These are phyloP conservation scores for Dasypolia templi DNA, from an alignment of 2,888 invertebrate species.

Conservation along the genomic window DNA sequence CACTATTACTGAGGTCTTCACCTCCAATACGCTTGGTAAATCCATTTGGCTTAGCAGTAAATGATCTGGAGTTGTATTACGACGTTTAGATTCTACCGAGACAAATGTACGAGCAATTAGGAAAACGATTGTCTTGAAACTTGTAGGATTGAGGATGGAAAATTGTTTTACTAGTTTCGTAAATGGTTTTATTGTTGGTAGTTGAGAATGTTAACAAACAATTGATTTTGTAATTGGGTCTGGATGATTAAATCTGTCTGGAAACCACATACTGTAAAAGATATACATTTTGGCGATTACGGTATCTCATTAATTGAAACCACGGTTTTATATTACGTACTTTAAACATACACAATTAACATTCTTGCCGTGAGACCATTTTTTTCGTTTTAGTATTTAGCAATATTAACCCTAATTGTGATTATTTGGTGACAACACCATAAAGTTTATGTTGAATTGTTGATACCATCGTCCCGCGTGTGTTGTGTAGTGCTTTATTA, in stretches of 20 bases:
- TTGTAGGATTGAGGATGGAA: not conserved
- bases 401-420: no score
- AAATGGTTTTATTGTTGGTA: conserved; percentile 16
- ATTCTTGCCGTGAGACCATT: no score
- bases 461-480: no score
- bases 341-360: no score
- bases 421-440: no score
- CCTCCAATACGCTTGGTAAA: conserved; percentile 14
- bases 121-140: conserved; percentile 21
- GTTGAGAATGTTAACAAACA: conserved; percentile 13
- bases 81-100: conserved; percentile 28
- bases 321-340: no score
- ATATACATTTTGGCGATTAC: no score
- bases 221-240: conserved; percentile 9
- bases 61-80: conserved; percentile 4
- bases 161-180: conserved; percentile 39
- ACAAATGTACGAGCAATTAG: conserved; percentile 47
- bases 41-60: conserved; percentile 27
- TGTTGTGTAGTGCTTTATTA: no score
- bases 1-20: conserved; percentile 18
- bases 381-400: no score
- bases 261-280: not conserved
- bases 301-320: no score
- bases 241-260: conserved; percentile 5
- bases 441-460: no score